Evolutionary conservation across 2,113 vertebrate species (phyloP).

Genomic region (Octodon degus): DNA sequence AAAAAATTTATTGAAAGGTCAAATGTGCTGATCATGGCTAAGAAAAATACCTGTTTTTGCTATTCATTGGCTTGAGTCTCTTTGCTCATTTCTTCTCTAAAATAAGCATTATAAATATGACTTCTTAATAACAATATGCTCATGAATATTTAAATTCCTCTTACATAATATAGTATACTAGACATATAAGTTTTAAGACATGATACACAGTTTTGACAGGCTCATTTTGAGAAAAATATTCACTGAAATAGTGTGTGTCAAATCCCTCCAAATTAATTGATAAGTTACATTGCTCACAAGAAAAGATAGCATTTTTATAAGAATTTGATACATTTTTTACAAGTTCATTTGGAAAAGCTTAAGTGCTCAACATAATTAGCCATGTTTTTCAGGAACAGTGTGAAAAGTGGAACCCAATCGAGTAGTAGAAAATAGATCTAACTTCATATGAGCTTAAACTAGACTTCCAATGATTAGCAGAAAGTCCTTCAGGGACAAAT

Average conservation of each 20-base stretch:
- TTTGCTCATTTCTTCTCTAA: not conserved
- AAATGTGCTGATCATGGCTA: not conserved
- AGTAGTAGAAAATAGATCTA: not conserved
- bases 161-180: not conserved
- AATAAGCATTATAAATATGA: not conserved
- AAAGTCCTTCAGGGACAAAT: not conserved
- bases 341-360: not conserved
- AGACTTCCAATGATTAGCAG: not conserved
- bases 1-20: not conserved
- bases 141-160: constrained; percentile 22
- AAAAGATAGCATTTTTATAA: not conserved
- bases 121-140: not conserved
- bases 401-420: not conserved
- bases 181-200: not conserved
- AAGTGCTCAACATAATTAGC: not conserved
- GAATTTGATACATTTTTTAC: not conserved
- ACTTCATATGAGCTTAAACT: not conserved
- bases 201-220: not conserved
- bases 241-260: not conserved
- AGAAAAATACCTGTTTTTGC: not conserved
- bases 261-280: not conserved
- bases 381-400: not conserved
- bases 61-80: not conserved
- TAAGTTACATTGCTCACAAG: not conserved
- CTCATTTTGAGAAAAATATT: constrained; percentile 34